These are phyloP conservation scores for Bovichtus variegatus DNA, from an alignment of 2,797 vertebrate species.

Conservation along the genomic window DNA sequence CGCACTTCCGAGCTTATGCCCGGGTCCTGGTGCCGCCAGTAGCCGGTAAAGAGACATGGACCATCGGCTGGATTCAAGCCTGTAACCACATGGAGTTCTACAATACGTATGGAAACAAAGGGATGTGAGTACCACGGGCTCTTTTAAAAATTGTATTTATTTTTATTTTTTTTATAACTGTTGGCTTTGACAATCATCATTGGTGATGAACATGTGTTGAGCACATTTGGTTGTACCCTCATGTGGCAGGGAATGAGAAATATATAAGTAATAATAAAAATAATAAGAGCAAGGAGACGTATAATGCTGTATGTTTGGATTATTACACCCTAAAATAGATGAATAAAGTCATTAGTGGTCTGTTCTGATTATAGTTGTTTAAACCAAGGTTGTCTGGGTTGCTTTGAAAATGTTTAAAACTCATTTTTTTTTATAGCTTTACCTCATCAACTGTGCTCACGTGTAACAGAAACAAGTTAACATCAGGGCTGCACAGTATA, in stretches of 20 bases:
- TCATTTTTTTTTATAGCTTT: not conserved
- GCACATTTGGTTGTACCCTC: not conserved
- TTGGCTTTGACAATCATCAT: not conserved
- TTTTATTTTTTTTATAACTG: not conserved
- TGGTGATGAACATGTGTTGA: not conserved
- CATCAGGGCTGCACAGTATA: not conserved
- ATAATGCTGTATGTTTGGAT: not conserved
- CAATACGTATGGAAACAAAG: conserved; percentile 95
- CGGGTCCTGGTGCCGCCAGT: conserved; percentile 93
- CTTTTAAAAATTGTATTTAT: not conserved
- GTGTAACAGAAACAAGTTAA: not conserved
- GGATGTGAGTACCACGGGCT: conserved; percentile 91
- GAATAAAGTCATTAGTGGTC: not conserved
- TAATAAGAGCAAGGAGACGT: not conserved
- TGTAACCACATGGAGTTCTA: conserved; percentile 99
- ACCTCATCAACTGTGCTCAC: not conserved
- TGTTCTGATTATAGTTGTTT: not conserved
- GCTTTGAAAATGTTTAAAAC: not conserved
- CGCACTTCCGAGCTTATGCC: conserved; percentile 95
- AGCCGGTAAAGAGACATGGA: conserved; percentile 94
- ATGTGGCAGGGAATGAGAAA: not conserved
- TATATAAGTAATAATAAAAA: no score
- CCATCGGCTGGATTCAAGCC: conserved; percentile 98
- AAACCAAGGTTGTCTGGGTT: not conserved
- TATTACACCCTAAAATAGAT: not conserved